These are phyloP conservation scores for Nyctalus aviator DNA, from an alignment of 2,797 vertebrate genomes.

Conservation along the genomic window DNA sequence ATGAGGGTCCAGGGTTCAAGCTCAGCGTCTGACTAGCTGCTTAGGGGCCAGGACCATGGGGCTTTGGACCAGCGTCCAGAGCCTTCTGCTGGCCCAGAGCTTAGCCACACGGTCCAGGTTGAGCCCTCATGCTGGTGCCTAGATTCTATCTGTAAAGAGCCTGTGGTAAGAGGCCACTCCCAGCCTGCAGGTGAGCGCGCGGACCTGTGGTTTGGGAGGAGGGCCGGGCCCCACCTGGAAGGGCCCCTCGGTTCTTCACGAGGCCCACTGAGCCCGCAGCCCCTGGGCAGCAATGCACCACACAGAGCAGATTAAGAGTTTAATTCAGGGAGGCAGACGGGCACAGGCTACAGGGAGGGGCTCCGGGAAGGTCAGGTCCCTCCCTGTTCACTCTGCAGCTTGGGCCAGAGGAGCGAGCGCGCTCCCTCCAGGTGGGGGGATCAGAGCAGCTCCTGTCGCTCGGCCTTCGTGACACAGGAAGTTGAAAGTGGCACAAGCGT, in stretches of 20 bases:
- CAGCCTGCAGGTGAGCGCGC: not conserved
- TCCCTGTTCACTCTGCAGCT: not conserved
- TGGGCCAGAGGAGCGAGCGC: not conserved
- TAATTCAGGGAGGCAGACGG: not conserved
- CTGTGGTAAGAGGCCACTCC: not conserved
- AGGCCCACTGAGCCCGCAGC: too few species aligned
- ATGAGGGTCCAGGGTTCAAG: too few species aligned
- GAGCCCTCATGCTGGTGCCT: not conserved
- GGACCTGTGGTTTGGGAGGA: not conserved
- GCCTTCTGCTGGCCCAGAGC: not conserved
- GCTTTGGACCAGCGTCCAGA: not conserved
- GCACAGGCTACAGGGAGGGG: not conserved
- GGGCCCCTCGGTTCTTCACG: not conserved
- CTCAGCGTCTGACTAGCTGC: not conserved
- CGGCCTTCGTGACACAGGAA: constrained; percentile 93
- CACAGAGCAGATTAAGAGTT: not conserved
- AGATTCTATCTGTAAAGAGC: not conserved
- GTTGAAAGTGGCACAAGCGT: constrained; percentile 98
- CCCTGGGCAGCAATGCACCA: constrained; percentile 1
- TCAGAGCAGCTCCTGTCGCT: constrained; percentile 92
- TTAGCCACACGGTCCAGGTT: not conserved
- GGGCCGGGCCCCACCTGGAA: not conserved
- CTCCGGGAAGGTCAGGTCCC: not conserved
- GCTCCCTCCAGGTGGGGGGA: constrained; percentile 89
- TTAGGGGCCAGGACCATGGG: not conserved